These are phyloP conservation scores for Aurelia coerulea DNA, from an alignment of 30 jellyfish, hydroid and myxozoan genomes.

Conservation along the genomic window DNA sequence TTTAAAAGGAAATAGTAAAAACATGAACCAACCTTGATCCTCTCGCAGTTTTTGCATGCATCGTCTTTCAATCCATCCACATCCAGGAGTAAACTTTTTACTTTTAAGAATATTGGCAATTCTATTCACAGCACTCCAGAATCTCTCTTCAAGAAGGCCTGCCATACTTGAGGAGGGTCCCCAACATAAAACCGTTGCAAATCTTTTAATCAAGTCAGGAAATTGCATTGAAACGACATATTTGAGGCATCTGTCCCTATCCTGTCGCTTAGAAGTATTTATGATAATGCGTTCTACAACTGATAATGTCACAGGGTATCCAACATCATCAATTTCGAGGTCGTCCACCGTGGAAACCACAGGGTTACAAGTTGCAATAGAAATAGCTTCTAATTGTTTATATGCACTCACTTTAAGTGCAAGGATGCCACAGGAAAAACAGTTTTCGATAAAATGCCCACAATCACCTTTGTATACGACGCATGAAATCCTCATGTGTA, in stretches of 20 bases:
- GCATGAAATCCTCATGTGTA: conserved; percentile 20
- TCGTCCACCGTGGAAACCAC: conserved; percentile 33
- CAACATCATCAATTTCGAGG: conserved; percentile 13
- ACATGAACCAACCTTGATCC: conserved; percentile 7
- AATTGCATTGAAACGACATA: conserved; percentile 19
- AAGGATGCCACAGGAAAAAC: conserved; percentile 9
- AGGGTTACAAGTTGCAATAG: conserved; percentile 47
- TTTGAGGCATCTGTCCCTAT: not conserved
- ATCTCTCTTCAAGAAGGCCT: conserved; percentile 23
- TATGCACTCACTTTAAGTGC: conserved; percentile 17
- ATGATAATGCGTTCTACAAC: not conserved
- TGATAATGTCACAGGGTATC: conserved; percentile 22
- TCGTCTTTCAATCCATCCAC: conserved; percentile 31
- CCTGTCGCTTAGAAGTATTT: too few species aligned
- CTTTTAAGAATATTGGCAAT: conserved; percentile 19
- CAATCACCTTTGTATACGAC: conserved; percentile 48
- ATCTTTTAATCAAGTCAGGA: not conserved
- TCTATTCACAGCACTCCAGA: conserved; percentile 28
- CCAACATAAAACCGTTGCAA: conserved; percentile 25
- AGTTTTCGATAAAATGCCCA: not conserved
- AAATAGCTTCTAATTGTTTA: conserved; percentile 21
- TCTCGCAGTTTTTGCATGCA: conserved; percentile 18
- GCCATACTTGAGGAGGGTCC: conserved; percentile 28
- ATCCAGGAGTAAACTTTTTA: conserved; percentile 24
- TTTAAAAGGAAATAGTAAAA: too few species aligned